Base-by-base conservation (phyloP, 2,113 vertebrate genomes). In the Maccullochella peelii region DNA sequence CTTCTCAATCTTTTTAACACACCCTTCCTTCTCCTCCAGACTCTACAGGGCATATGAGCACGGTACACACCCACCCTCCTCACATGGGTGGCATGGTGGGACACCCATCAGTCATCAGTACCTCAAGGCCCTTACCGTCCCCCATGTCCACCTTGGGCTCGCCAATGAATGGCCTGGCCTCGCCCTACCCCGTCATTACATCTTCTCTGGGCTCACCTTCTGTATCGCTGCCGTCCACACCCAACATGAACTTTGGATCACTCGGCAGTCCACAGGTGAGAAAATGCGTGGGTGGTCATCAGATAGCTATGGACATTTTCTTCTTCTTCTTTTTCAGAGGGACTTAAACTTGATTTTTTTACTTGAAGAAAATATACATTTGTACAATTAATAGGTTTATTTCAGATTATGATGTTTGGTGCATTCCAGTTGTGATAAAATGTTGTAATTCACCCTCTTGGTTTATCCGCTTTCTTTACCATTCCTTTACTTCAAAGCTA, bases 171-270 rank as follows among this genome's bases (percentile, higher is more conserved):
- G 94, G 95, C 75, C 76, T 96, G 83, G 90, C 94, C 21, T 96
- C 95, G 0, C 95, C 96, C 11, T 96, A 96, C 86, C 93, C 95
- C 0, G 96, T 96, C 81, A 96, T 96, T 80, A 94, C 95, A 18
- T 95, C 95, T 1, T 95, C 96, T 8, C 84, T 96, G 59, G 93
- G 91, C 47, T 96, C 94, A 0, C 94, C 95, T 2, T 91, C 94
- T 11, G 11, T 93, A 73, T 94, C 95, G 1, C 80, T 95, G 80
- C 94, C 94, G 10, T 95, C 95, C 73, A 95, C 94, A 3, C 94
- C 95, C 50, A 93, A 82, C 74, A 92, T 96, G 89, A 94, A 92
- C 84, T 96, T 94, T 44, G 94, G 93, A 88, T 62, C 86, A 0
- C 91, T 96, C 83, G 72, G 71, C 86, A 96, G 94, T 87, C 95